Conservation (phyloP, 92 coral and sea anemone species). For the Palythoa grandis region DNA sequence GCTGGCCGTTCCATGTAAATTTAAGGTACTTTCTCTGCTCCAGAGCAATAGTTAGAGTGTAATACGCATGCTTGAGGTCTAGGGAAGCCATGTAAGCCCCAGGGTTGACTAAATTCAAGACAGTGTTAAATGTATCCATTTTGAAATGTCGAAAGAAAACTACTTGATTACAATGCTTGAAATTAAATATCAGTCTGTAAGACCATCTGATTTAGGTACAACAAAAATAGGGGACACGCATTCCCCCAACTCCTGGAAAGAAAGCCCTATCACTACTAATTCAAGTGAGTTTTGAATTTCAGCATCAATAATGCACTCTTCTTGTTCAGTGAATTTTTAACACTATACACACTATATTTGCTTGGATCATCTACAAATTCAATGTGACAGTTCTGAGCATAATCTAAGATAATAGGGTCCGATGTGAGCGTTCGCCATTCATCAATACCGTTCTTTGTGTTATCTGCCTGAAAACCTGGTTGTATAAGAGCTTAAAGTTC, state of each 20-base stretch:
- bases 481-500: conserved; percentile 21
- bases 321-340: conserved; percentile 31
- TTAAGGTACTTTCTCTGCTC: conserved; percentile 46
- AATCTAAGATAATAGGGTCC: conserved; percentile 56
- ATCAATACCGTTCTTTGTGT: conserved; percentile 50
- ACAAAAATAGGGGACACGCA: conserved; percentile 48
- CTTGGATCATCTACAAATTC: conserved; percentile 55
- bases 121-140: conserved; percentile 55
- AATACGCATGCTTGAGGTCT: conserved; percentile 51
- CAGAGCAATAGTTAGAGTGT: conserved; percentile 37
- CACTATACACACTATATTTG: conserved; percentile 30
- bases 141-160: conserved; percentile 55
- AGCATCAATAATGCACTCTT: conserved; percentile 31
- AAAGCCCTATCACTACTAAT: conserved; percentile 48
- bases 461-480: conserved; percentile 50
- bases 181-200: conserved; percentile 44
- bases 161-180: conserved; percentile 52
- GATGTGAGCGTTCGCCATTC: conserved; percentile 47
- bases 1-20: conserved; percentile 30
- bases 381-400: conserved; percentile 51
- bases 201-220: conserved; percentile 54
- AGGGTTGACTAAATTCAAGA: conserved; percentile 33
- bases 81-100: conserved; percentile 52
- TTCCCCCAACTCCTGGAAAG: conserved; percentile 45
- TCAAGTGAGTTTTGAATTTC: conserved; percentile 41